Percentiles rank a stretch among this genome's conserved stretches.
These are phyloP conservation scores for Alethe castanea DNA, from an alignment of 2,113 vertebrate species.

Conservation along the genomic window DNA sequence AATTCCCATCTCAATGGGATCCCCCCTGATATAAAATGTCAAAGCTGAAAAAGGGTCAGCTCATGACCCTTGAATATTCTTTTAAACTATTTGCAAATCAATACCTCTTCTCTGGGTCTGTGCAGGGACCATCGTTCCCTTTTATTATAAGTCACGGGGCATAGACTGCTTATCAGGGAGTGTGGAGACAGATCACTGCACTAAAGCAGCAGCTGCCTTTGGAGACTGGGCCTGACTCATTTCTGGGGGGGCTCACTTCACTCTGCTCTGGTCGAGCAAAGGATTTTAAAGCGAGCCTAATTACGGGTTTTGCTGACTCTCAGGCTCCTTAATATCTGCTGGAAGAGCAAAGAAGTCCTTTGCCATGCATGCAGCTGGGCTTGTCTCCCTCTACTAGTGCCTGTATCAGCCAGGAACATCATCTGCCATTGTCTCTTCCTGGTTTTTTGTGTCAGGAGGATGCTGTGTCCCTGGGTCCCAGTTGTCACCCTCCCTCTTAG, in stretches of 20 bases:
- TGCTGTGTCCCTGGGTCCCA: neutral
- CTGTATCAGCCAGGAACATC: neutral
- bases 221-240: neutral
- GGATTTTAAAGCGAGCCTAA: neutral
- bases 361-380: neutral
- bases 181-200: constrained; percentile 36
- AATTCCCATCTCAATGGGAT: constrained; percentile 69
- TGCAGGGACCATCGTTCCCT: constrained; percentile 38
- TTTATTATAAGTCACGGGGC: constrained; percentile 50
- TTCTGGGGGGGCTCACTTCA: neutral
- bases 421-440: neutral
- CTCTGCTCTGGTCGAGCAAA: neutral
- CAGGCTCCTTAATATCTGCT: neutral
- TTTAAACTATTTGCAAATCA: constrained; percentile 71
- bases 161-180: constrained; percentile 41
- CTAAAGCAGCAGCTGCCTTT: constrained; percentile 50
- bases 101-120: constrained; percentile 54
- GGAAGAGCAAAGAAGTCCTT: neutral
- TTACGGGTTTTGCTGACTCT: neutral
- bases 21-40: constrained; percentile 66
- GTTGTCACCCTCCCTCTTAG: neutral
- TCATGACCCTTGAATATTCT: constrained; percentile 65
- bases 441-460: neutral
- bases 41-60: constrained; percentile 65
- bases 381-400: neutral